phyloP scores from a whole-genome alignment of 2,113 vertebrate genomes.

The Alaudala cheleensis region DNA sequence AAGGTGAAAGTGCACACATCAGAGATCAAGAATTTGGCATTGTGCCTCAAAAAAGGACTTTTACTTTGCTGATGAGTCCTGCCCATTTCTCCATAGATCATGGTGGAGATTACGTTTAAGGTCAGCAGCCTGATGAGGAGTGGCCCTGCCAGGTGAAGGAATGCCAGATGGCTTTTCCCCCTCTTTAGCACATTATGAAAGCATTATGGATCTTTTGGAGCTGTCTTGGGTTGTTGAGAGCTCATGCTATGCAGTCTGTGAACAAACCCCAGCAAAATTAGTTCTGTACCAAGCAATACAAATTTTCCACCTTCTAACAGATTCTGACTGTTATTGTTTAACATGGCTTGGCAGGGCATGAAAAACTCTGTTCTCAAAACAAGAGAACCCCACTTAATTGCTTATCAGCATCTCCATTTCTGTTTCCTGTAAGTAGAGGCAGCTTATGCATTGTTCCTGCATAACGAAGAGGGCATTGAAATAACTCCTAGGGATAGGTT shows the following conservation, averaged over 20 bases:
- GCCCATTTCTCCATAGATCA: not conserved
- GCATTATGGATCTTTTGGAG: not conserved
- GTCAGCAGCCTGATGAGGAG: slow-evolving; percentile 36
- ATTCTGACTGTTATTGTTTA: not conserved
- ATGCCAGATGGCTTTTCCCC: slow-evolving; percentile 18
- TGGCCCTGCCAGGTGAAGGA: slow-evolving; percentile 2
- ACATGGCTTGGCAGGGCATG: not conserved
- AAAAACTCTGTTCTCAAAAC: not conserved
- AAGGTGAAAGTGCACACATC: not conserved
- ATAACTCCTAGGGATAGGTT: not conserved
- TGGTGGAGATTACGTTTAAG: not conserved
- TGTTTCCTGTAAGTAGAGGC: not conserved
- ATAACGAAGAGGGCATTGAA: not conserved
- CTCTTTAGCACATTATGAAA: not conserved
- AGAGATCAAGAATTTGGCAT: not conserved
- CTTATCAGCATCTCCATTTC: not conserved
- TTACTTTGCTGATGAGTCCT: slow-evolving; percentile 28
- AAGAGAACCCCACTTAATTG: not conserved
- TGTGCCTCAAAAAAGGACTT: not conserved
- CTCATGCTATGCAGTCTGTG: not conserved
- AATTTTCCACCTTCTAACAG: not conserved
- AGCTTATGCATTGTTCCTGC: not conserved
- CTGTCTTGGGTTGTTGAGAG: not conserved
- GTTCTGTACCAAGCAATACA: not conserved
- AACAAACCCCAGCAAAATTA: not conserved